Conservation (phyloP, 2,113 vertebrate genomes). For the Erythrolamprus reginae region DNA sequence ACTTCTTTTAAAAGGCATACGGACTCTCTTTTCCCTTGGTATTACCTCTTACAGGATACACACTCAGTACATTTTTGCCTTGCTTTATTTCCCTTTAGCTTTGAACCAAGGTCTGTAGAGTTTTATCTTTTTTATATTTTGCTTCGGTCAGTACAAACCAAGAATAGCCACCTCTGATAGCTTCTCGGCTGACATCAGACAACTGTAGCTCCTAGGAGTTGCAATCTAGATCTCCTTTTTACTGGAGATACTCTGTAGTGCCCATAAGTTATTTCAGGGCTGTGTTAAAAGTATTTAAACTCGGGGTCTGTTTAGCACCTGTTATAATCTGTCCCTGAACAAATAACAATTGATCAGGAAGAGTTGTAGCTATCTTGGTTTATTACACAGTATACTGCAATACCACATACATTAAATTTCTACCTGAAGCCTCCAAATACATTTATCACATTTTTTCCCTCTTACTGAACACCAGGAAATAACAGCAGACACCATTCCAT, state of each 20-base stretch:
- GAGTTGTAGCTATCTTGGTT: not conserved
- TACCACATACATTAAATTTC: not conserved
- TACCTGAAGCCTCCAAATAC: not conserved
- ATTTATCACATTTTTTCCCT: not conserved
- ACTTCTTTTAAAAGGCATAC: slow-evolving; percentile 13
- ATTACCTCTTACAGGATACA: not conserved
- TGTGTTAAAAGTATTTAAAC: not conserved
- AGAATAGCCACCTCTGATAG: not conserved
- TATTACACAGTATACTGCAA: not conserved
- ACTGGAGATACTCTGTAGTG: not conserved
- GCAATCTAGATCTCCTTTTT: not conserved
- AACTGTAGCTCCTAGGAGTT: not conserved
- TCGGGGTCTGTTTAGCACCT: not conserved
- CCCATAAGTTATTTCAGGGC: not conserved
- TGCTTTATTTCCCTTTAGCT: not conserved
- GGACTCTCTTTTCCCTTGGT: not conserved
- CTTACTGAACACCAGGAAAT: not conserved
- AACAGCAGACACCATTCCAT: not conserved
- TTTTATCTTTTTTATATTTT: not conserved
- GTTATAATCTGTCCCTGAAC: not conserved
- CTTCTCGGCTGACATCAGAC: not conserved
- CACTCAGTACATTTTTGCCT: not conserved
- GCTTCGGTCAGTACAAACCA: not conserved
- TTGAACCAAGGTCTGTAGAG: not conserved
- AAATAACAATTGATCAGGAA: not conserved